Evolutionary conservation across 1,140 invertebrate species (phyloP).

Genomic region (Drosophila watanabei): DNA sequence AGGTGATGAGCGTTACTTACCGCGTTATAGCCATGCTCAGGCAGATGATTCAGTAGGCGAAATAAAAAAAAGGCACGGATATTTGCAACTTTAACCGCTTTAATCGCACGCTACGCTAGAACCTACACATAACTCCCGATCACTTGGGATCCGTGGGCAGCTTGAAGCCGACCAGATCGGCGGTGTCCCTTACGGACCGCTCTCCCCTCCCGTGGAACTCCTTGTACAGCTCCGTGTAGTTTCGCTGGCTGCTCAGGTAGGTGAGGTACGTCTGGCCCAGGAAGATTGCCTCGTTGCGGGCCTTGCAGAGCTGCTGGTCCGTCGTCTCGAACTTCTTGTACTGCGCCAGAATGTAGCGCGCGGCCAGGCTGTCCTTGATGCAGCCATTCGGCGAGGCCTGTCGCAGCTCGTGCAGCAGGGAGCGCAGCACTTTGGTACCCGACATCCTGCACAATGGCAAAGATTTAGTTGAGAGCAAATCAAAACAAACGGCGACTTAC

Average conservation of each 20-base stretch:
- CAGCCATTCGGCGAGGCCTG: slow-evolving; percentile 59
- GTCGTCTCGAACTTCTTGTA: slow-evolving; percentile 91
- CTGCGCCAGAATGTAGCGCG: slow-evolving; percentile 90
- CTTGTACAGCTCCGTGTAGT: slow-evolving; percentile 89
- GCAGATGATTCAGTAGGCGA: slow-evolving; percentile 52
- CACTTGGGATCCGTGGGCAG: slow-evolving; percentile 92
- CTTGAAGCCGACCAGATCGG: slow-evolving; percentile 93
- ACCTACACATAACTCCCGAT: slow-evolving; percentile 23
- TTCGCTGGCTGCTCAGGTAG: slow-evolving; percentile 90
- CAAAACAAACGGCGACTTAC: slow-evolving; percentile 39
- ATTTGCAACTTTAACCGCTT: slow-evolving; percentile 30
- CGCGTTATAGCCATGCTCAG: slow-evolving; percentile 55
- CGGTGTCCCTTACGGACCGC: slow-evolving; percentile 91
- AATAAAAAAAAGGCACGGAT: background rate
- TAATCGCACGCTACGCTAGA: slow-evolving; percentile 41
- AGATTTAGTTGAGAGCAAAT: background rate
- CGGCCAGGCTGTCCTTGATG: slow-evolving; percentile 84
- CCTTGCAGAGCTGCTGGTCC: slow-evolving; percentile 92
- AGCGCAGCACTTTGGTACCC: slow-evolving; percentile 71
- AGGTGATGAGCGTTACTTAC: slow-evolving; percentile 67
- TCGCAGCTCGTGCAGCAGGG: slow-evolving; percentile 75
- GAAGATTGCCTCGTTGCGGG: slow-evolving; percentile 90
- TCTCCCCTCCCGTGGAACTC: slow-evolving; percentile 92
- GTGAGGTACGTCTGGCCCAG: slow-evolving; percentile 91
- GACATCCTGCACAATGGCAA: slow-evolving; percentile 54